These are phyloP conservation scores for Boloria selene DNA, from an alignment of 2,888 invertebrate genomes.

Conservation along the genomic window DNA sequence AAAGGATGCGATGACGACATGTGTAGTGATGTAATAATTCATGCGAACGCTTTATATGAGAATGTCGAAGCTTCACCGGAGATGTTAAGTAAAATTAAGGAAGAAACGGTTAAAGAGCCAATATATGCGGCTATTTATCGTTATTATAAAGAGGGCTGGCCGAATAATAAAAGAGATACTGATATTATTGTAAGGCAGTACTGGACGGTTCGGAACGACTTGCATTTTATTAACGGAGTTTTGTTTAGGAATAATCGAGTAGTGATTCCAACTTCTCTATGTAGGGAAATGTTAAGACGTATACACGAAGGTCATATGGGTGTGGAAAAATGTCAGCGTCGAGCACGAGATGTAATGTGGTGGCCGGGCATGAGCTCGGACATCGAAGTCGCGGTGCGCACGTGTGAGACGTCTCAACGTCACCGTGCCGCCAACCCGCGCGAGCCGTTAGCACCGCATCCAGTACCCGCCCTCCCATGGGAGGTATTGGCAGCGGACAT, in stretches of 20 bases:
- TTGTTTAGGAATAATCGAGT: conserved; percentile 10
- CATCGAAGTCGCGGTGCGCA: not conserved
- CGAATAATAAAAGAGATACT: not conserved
- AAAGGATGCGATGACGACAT: not conserved
- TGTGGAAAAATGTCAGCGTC: not conserved
- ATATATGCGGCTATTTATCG: no score
- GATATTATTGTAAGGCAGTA: conserved; percentile 3
- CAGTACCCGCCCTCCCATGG: not conserved
- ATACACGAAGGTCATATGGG: conserved; percentile 1
- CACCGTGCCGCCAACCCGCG: no score
- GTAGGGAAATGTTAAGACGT: not conserved
- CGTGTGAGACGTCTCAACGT: no score
- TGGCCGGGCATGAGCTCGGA: not conserved
- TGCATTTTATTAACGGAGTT: not conserved
- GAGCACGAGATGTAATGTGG: not conserved
- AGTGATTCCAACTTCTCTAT: not conserved
- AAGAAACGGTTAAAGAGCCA: not conserved
- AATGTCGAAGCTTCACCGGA: not conserved
- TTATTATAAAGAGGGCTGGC: conserved; percentile 8
- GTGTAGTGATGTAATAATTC: not conserved
- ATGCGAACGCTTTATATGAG: not conserved
- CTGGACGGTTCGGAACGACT: not conserved
- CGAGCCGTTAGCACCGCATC: no score
- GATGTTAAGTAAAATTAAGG: not conserved
- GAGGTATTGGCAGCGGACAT: conserved; percentile 9